Base-by-base conservation (phyloP, 2,888 invertebrate species). In the Colostygia pectinataria region DNA sequence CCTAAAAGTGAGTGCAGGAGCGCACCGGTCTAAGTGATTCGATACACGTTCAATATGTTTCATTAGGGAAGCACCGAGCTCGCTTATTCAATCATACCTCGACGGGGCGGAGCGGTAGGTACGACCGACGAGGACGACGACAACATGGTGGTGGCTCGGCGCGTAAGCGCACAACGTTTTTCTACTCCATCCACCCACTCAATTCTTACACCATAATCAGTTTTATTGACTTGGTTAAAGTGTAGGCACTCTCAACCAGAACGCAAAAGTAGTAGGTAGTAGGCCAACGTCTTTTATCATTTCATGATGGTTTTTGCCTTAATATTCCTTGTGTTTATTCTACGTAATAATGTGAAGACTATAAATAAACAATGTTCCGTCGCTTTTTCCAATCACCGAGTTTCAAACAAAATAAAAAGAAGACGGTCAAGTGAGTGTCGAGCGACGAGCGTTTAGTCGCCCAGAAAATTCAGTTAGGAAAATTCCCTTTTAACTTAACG, bases 11-110 rank as follows among this genome's bases (percentile, higher is more conserved):
- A 83, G 79, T 84, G 83, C 84, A 84, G 79, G 68, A 81, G 82
- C 84, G 82, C 83, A 83, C 75, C 75, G 71, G 75, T 74, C 85
- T 90, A 90, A 90, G 89, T 90, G 89, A 86, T 85, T 87, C 87
- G 84, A 90, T 89, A 89, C 85, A 85, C 80, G 83, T 86, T 87
- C 89, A 88, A 89, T 89, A 89, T 87, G 88, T 89, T 89, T 90
- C 88, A 89, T 90, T 89, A 90, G 77, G 79, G 71, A 80, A 45
- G 78, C 72, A 64, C 81, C 78, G 78, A 72, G 80, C 73, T 77
- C 79, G 83, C 77, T 90, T 85, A 90, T 90, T 90, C 83, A 88
- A 90, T 90, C 84, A 90, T 79, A 83, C 5, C 15, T 79, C 76
- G 76, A 69, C 76, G 72, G 76, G 73, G 55, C 56, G 59, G 25